These are phyloP conservation scores for Ptychadena robeensis DNA, from an alignment of 2,797 vertebrate species.

Conservation along the genomic window DNA sequence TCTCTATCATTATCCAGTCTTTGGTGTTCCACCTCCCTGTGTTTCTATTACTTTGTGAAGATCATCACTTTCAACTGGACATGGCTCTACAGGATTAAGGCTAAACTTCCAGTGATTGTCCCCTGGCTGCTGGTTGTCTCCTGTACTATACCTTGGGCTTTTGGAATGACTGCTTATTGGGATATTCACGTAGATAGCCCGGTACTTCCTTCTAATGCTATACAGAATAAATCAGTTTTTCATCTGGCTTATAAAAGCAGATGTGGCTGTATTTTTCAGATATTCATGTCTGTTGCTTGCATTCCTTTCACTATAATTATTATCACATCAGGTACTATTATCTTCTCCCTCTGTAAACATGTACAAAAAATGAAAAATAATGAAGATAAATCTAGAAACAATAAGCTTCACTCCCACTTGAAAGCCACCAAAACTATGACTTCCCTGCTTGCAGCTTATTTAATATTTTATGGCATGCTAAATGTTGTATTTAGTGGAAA, in stretches of 20 bases:
- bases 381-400: conserved; percentile 5
- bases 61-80: conserved; percentile 11
- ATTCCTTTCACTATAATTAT: conserved; percentile 59
- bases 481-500: not conserved
- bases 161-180: conserved; percentile 41
- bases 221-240: not conserved
- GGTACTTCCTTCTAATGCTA: not conserved
- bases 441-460: conserved; percentile 68
- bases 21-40: conserved; percentile 27
- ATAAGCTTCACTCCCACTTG: conserved; percentile 62
- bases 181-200: not conserved
- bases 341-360: conserved; percentile 68
- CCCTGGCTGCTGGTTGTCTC: conserved; percentile 31
- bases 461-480: conserved; percentile 62
- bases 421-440: conserved; percentile 68
- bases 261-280: conserved; percentile 18
- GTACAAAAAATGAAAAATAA: conserved; percentile 58
- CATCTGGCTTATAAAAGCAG: conserved; percentile 11
- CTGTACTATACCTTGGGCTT: not conserved
- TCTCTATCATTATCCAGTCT: conserved; percentile 33
- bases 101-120: conserved; percentile 4
- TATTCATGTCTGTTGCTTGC: conserved; percentile 15
- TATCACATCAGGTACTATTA: conserved; percentile 63
- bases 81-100: conserved; percentile 30
- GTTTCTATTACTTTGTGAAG: conserved; percentile 47